A percentile compares a stretch with the other conserved stretches of the same genome.
Evolutionary conservation across 2,797 vertebrate species (phyloP).

Genomic region (Myripristis jacobus): DNA sequence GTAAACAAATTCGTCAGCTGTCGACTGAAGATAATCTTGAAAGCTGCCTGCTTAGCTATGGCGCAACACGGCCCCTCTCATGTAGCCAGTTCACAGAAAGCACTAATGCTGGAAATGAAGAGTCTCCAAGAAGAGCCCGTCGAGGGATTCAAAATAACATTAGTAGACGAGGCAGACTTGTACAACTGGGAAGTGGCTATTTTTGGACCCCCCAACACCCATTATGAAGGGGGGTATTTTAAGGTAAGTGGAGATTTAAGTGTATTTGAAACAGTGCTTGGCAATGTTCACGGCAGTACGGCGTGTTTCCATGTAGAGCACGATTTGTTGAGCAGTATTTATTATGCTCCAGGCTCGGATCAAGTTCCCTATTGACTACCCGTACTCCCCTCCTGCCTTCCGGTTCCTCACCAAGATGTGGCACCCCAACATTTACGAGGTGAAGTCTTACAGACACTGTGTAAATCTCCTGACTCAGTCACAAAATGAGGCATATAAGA

Average conservation of each 20-base stretch:
- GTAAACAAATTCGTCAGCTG: slow-evolving; percentile 61
- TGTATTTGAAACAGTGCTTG: no score
- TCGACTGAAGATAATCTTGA: slow-evolving; percentile 32
- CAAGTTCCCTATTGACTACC: slow-evolving; percentile 97
- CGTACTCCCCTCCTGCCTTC: slow-evolving; percentile 96
- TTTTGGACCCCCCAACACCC: slow-evolving; percentile 96
- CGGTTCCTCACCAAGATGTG: slow-evolving; percentile 99
- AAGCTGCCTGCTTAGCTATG: slow-evolving; percentile 77
- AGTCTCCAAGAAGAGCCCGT: slow-evolving; percentile 98
- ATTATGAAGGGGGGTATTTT: slow-evolving; percentile 97
- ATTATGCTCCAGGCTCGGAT: slow-evolving; percentile 88
- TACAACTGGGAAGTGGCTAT: slow-evolving; percentile 99
- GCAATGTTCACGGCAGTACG: not conserved
- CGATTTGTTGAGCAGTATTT: slow-evolving; percentile 2
- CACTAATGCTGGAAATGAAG: slow-evolving; percentile 94
- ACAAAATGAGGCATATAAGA: not conserved
- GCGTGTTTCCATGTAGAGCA: not conserved
- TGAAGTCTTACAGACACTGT: slow-evolving; percentile 57
- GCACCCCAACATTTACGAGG: slow-evolving; percentile 99
- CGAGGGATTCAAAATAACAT: slow-evolving; percentile 95
- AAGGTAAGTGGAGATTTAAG: slow-evolving; percentile 94
- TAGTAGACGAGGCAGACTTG: slow-evolving; percentile 96
- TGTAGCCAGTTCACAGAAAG: slow-evolving; percentile 96
- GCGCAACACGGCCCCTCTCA: slow-evolving; percentile 86
- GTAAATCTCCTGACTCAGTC: not conserved